A percentile compares a stretch with the other conserved stretches of the same genome.
Evolutionary conservation across 2,888 invertebrate species (phyloP).

Genomic region (Tetranychus truncatus): DNA sequence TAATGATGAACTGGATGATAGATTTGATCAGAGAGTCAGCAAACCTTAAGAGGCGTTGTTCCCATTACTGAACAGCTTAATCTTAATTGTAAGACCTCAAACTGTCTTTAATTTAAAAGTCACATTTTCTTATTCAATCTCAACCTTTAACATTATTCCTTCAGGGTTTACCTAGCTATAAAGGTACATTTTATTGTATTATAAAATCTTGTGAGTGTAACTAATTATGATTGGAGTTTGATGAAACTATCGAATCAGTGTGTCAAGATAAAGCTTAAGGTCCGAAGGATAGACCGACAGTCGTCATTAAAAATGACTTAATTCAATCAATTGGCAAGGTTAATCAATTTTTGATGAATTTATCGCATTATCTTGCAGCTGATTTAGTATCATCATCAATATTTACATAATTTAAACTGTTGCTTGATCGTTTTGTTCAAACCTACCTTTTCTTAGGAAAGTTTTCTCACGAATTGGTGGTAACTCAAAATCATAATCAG

Average conservation of each 20-base stretch:
- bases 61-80: not conserved
- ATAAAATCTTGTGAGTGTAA: not conserved
- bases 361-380: no score
- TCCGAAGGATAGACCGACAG: no score
- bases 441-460: not conserved
- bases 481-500: not conserved
- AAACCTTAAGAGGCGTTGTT: not conserved
- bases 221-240: not conserved
- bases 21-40: not conserved
- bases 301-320: no score
- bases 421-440: no score
- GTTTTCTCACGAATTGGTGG: not conserved
- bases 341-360: no score
- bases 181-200: not conserved
- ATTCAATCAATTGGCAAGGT: no score
- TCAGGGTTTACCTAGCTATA: not conserved
- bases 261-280: no score
- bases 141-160: not conserved
- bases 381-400: no score
- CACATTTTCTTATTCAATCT: not conserved
- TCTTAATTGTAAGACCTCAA: not conserved
- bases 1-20: not conserved
- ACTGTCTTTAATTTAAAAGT: not conserved
- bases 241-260: not conserved
- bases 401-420: no score